A percentile compares a stretch with the other conserved stretches of the same genome.
Conservation (phyloP, 2,113 vertebrate genomes). For the Blennius ocellaris region DNA sequence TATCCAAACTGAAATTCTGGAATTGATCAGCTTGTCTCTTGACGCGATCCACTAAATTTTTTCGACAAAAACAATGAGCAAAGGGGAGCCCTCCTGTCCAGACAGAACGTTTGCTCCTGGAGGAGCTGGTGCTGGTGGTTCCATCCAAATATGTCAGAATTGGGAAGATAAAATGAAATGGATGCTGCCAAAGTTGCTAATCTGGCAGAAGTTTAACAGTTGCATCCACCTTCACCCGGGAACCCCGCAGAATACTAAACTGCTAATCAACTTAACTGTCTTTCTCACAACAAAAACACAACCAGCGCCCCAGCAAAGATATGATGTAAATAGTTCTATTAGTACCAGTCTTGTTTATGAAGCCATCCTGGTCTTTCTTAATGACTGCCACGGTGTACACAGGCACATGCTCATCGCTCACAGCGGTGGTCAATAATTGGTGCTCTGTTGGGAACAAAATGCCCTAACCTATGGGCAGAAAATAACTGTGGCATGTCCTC, state of each 20-base stretch:
- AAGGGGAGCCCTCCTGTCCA: too few species aligned
- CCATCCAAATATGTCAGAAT: too few species aligned
- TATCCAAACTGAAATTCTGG: too few species aligned
- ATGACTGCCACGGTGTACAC: conserved; percentile 33
- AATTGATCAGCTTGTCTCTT: too few species aligned
- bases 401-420: conserved; percentile 56
- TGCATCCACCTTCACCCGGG: neutral
- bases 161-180: neutral
- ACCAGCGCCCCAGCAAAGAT: conserved; percentile 14
- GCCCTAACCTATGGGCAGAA: conserved; percentile 40
- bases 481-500: conserved; percentile 19
- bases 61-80: too few species aligned
- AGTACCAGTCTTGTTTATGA: conserved; percentile 55
- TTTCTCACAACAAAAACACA: conserved; percentile 59
- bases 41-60: too few species aligned
- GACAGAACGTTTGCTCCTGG: too few species aligned
- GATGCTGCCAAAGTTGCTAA: neutral
- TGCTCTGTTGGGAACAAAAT: conserved; percentile 49
- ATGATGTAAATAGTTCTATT: conserved; percentile 33
- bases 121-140: too few species aligned
- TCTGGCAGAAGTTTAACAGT: neutral
- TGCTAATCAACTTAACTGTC: conserved; percentile 33
- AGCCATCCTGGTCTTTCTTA: conserved; percentile 49
- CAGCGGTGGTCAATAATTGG: conserved; percentile 56
- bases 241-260: conserved; percentile 41